A percentile compares a stretch with the other conserved stretches of the same genome.
These are phyloP conservation scores for Oncorhynchus kisutch DNA, from an alignment of 2,113 vertebrate genomes.

Conservation along the genomic window DNA sequence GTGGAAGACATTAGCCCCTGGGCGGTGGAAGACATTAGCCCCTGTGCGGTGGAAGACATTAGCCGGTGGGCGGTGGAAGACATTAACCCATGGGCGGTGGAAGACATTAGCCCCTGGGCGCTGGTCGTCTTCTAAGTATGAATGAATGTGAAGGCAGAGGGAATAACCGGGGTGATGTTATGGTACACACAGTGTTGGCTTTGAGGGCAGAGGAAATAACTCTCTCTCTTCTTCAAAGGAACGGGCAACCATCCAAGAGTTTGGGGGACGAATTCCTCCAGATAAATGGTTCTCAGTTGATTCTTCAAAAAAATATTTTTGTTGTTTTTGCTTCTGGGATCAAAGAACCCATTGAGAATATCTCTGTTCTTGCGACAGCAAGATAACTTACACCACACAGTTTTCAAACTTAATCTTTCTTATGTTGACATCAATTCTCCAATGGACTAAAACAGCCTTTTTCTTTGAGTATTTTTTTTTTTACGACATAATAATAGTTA, in stretches of 20 bases:
- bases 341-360: conserved; percentile 32
- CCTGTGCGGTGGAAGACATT: too few species aligned
- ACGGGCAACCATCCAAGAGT: conserved; percentile 52
- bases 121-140: conserved; percentile 42
- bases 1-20: too few species aligned
- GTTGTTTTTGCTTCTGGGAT: conserved; percentile 42
- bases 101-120: too few species aligned
- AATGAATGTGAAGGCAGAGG: conserved; percentile 35
- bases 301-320: conserved; percentile 23
- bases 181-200: conserved; percentile 25
- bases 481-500: too few species aligned
- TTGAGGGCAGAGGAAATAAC: conserved; percentile 41
- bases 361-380: conserved; percentile 23
- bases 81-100: too few species aligned
- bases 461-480: background rate
- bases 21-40: too few species aligned
- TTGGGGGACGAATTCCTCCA: conserved; percentile 41
- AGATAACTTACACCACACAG: background rate
- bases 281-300: conserved; percentile 39
- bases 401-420: background rate
- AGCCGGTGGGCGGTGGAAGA: too few species aligned
- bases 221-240: conserved; percentile 47
- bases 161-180: conserved; percentile 37
- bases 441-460: background rate
- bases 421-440: background rate